Conservation (phyloP, 2,888 invertebrate species). For the Drosophila longiperda region DNA sequence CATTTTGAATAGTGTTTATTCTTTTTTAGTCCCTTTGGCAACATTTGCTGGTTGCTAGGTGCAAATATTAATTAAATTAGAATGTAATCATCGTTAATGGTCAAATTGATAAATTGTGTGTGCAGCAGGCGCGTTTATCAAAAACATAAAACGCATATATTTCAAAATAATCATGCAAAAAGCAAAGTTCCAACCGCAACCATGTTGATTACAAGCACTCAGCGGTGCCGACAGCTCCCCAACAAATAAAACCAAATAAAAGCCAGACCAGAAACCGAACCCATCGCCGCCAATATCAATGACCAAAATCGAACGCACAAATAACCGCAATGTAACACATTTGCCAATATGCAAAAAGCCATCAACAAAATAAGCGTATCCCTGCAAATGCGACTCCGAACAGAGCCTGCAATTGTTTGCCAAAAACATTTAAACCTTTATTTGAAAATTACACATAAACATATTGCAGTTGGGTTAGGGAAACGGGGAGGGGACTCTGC, state of each 20-base stretch:
- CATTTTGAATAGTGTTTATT: background rate
- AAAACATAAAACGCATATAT: slow-evolving; percentile 29
- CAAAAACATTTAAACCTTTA: slow-evolving; percentile 79
- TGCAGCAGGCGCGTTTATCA: slow-evolving; percentile 1
- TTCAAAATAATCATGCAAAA: slow-evolving; percentile 72
- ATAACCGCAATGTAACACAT: slow-evolving; percentile 79
- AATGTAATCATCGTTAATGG: slow-evolving; percentile 59
- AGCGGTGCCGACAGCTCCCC: slow-evolving; percentile 30
- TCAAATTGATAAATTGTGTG: slow-evolving; percentile 34
- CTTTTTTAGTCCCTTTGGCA: background rate
- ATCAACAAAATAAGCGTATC: slow-evolving; percentile 60
- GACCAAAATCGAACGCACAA: slow-evolving; percentile 76
- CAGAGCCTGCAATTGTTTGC: slow-evolving; percentile 70
- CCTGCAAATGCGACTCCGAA: slow-evolving; percentile 19
- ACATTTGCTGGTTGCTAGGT: slow-evolving; percentile 3
- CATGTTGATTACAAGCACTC: slow-evolving; percentile 76
- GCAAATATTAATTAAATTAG: slow-evolving; percentile 56
- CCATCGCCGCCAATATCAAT: slow-evolving; percentile 72
- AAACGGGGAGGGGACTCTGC: background rate
- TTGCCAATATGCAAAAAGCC: slow-evolving; percentile 68
- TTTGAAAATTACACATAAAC: slow-evolving; percentile 79
- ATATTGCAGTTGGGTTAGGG: slow-evolving; percentile 55
- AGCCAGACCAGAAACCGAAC: slow-evolving; percentile 34
- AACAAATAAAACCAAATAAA: slow-evolving; percentile 25
- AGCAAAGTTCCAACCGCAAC: slow-evolving; percentile 65